These are phyloP conservation scores for Bothrops jararaca DNA, from an alignment of 2,113 vertebrate species.

Conservation along the genomic window DNA sequence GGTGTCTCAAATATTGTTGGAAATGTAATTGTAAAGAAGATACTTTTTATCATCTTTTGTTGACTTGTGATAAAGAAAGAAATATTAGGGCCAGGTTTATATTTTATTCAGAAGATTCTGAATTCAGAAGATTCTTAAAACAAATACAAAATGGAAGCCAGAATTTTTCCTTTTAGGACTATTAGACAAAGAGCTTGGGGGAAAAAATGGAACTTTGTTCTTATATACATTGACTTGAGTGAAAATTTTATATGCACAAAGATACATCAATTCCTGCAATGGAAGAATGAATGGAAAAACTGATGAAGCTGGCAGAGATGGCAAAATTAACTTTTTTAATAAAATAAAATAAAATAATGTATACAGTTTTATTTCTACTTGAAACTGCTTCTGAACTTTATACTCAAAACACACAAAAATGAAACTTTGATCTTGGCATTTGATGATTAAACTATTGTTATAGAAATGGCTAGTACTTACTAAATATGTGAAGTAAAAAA, in stretches of 20 bases:
- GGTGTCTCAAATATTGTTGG: background rate
- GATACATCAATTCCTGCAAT: background rate
- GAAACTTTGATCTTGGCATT: background rate
- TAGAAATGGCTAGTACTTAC: background rate
- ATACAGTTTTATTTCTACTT: background rate
- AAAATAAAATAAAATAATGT: background rate
- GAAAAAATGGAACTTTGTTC: background rate
- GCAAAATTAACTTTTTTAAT: background rate
- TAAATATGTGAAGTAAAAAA: background rate
- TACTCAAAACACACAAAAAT: background rate
- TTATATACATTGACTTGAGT: background rate
- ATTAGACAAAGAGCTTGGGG: background rate
- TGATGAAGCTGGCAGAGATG: background rate
- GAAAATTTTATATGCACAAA: background rate
- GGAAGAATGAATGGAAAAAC: background rate
- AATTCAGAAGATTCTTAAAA: background rate
- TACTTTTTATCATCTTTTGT: background rate
- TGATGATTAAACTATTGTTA: background rate
- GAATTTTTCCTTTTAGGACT: background rate
- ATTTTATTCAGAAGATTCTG: background rate
- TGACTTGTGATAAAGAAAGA: background rate
- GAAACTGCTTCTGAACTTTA: background rate
- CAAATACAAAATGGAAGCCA: background rate
- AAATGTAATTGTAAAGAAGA: background rate
- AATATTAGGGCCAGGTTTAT: background rate